These are phyloP conservation scores for Augochlora pura DNA, from an alignment of 1,140 invertebrate species.

Conservation along the genomic window DNA sequence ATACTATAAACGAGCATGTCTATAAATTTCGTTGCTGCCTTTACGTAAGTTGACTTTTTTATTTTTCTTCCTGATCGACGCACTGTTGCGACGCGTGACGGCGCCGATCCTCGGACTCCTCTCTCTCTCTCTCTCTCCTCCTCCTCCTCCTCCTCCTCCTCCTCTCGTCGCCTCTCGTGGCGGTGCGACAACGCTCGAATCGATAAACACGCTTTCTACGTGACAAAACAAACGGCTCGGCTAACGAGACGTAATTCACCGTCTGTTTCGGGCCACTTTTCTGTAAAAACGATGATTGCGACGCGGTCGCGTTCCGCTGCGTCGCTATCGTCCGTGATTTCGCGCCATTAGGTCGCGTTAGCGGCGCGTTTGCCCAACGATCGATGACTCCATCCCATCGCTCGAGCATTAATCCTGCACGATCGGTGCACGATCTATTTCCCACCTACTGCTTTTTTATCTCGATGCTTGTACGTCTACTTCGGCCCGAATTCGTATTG, in stretches of 20 bases:
- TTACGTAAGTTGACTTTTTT: no score
- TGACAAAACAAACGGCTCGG: not conserved
- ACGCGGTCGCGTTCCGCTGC: not conserved
- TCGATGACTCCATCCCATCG: constrained; percentile 69
- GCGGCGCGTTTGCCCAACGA: constrained; percentile 51
- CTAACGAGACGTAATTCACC: not conserved
- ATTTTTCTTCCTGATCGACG: no score
- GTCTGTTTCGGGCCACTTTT: constrained; percentile 1
- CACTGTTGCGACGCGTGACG: not conserved
- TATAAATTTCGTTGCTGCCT: no score
- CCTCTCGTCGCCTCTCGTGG: not conserved
- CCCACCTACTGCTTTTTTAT: not conserved
- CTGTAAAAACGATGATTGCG: not conserved
- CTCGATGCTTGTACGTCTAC: constrained; percentile 19
- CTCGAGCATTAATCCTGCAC: constrained; percentile 69
- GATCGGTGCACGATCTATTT: constrained; percentile 30
- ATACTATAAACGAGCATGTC: no score
- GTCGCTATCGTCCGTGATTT: constrained; percentile 58
- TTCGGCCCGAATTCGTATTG: constrained; percentile 53
- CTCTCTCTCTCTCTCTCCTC: no score
- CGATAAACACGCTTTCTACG: not conserved
- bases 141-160: no score
- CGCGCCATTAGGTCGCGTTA: constrained; percentile 66
- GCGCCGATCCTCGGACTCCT: not conserved
- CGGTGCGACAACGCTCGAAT: not conserved